Percentiles rank a stretch among this genome's conserved stretches.
Conservation (phyloP, 23 tunicate species). For the Trididemnum nubilum region DNA sequence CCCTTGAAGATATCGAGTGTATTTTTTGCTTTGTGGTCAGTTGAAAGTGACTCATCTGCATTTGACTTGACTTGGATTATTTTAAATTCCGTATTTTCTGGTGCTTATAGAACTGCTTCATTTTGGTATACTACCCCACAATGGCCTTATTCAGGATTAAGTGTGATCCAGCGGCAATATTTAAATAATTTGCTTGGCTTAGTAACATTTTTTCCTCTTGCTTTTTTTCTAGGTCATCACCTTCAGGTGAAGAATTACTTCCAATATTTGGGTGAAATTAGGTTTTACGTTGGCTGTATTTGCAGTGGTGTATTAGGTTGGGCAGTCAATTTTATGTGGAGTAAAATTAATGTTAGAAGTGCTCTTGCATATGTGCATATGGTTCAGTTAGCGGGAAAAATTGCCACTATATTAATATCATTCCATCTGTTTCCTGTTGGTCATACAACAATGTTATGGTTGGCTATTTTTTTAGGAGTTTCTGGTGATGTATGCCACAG, state of each 20-base stretch:
- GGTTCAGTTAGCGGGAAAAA: constrained; percentile 67
- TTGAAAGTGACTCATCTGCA: constrained; percentile 5
- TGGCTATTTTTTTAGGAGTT: constrained; percentile 52
- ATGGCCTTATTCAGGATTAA: constrained; percentile 81
- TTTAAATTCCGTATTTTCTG: constrained; percentile 54
- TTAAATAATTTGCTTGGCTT: constrained; percentile 63
- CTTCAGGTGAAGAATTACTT: constrained; percentile 45
- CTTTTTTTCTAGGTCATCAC: constrained; percentile 76
- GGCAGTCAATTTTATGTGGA: constrained; percentile 67
- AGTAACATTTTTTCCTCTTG: constrained; percentile 41
- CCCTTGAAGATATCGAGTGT: constrained; percentile 69
- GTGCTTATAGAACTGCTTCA: constrained; percentile 67
- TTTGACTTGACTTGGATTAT: constrained; percentile 58
- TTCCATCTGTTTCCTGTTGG: constrained; percentile 59
- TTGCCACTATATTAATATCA: constrained; percentile 51
- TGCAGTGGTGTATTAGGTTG: constrained; percentile 80
- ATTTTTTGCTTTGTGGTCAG: constrained; percentile 57
- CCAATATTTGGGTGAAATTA: constrained; percentile 53
- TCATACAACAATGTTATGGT: constrained; percentile 47
- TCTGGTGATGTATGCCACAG: constrained; percentile 67
- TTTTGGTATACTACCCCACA: constrained; percentile 85
- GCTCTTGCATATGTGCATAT: constrained; percentile 31
- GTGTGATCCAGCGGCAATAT: constrained; percentile 57
- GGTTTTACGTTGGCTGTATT: constrained; percentile 69
- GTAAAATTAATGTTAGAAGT: constrained; percentile 8